Conservation (phyloP, 2,797 vertebrate species). For the Chaunax sp. region DNA sequence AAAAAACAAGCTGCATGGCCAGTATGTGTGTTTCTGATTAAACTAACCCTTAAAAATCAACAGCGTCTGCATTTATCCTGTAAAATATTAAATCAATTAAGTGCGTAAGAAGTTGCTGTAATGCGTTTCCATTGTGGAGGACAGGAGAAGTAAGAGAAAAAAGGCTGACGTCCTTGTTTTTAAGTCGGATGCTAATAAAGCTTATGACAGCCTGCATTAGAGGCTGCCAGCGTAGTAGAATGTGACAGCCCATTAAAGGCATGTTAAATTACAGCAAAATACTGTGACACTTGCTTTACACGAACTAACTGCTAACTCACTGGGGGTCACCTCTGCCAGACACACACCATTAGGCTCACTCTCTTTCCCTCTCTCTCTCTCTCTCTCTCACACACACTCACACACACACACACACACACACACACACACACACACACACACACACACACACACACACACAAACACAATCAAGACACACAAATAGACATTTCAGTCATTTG, state of each 20-base stretch:
- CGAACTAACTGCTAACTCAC: constrained; percentile 39
- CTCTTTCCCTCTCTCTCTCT: constrained; percentile 9
- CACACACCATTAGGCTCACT: constrained; percentile 64
- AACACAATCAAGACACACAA: constrained; percentile 25
- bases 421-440: constrained; percentile 31
- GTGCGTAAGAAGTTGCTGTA: constrained; percentile 12
- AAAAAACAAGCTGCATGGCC: background rate
- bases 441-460: constrained; percentile 31
- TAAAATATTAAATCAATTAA: constrained; percentile 2
- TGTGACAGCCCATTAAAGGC: constrained; percentile 70
- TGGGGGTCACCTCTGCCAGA: constrained; percentile 64
- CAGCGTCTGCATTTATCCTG: background rate
- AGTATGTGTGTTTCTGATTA: background rate
- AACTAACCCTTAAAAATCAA: constrained; percentile 7
- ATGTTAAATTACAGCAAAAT: constrained; percentile 66
- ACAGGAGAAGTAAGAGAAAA: background rate
- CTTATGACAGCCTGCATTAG: constrained; percentile 60
- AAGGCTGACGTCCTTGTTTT: constrained; percentile 23
- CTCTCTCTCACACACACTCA: constrained; percentile 33
- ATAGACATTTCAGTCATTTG: constrained; percentile 79
- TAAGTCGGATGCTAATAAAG: constrained; percentile 57
- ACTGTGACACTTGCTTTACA: constrained; percentile 43
- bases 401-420: constrained; percentile 29
- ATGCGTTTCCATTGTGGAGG: constrained; percentile 5
- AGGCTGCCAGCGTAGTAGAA: constrained; percentile 43